Evolutionary conservation across 35 echinoderm and acorn worm genomes (phyloP).

Genomic region (Strongylocentrotus purpuratus): DNA sequence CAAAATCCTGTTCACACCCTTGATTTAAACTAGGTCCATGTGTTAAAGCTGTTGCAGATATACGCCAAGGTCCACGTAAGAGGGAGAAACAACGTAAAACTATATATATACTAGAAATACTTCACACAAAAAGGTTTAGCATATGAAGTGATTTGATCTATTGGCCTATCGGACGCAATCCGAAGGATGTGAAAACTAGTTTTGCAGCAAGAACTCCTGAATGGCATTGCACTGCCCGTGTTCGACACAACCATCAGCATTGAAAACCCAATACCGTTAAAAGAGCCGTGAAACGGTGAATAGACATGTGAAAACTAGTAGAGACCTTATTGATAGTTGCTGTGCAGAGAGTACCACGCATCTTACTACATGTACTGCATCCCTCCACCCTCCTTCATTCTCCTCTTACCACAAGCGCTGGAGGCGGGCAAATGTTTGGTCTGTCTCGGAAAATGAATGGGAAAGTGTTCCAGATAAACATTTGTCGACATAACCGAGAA

Average conservation of each 20-base stretch:
- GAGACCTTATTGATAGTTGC: neutral
- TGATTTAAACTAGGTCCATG: neutral
- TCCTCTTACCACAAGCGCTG: neutral
- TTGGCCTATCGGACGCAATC: too few species aligned
- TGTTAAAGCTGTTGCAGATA: neutral
- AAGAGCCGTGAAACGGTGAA: neutral
- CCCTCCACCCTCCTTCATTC: neutral
- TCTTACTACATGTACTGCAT: neutral
- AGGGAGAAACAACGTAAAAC: neutral
- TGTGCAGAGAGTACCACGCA: neutral
- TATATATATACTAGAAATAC: too few species aligned
- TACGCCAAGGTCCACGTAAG: neutral
- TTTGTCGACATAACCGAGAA: neutral
- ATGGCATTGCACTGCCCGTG: too few species aligned
- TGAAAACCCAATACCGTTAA: too few species aligned
- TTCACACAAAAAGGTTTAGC: too few species aligned
- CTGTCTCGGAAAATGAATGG: constrained; percentile 16
- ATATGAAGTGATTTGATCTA: too few species aligned
- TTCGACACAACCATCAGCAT: too few species aligned
- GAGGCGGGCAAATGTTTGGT: neutral
- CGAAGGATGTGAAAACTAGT: too few species aligned
- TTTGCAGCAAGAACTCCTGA: too few species aligned
- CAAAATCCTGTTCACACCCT: neutral
- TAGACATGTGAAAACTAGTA: neutral
- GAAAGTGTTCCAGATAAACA: neutral